Evolutionary conservation across 2,113 vertebrate species (phyloP).

Genomic region (Leucoraja erinaceus): DNA sequence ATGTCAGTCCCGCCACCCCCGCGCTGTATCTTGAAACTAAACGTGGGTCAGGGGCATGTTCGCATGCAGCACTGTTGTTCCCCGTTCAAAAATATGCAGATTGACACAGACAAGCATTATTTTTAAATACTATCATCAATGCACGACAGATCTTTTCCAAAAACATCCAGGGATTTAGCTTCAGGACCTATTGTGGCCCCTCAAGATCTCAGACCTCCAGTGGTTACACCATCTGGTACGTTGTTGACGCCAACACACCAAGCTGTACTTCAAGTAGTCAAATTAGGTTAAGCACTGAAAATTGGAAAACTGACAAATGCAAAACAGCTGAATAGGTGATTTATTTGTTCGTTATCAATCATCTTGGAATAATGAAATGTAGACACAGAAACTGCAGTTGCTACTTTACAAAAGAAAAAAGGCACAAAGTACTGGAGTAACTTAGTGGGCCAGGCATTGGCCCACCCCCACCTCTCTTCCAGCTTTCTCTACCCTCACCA

Average conservation of each 20-base stretch:
- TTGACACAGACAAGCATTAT: not conserved
- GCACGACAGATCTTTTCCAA: not conserved
- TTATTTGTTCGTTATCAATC: not conserved
- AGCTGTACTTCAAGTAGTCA: not conserved
- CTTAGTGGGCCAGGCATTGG: too few species aligned
- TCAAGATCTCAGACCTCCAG: not conserved
- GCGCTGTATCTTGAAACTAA: too few species aligned
- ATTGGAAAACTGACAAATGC: not conserved
- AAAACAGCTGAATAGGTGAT: not conserved
- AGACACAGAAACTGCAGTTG: too few species aligned
- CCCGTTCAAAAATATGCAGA: not conserved
- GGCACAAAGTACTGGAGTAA: too few species aligned
- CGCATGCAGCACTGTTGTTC: too few species aligned
- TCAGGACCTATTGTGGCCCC: not conserved
- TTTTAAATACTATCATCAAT: slow-evolving; percentile 29
- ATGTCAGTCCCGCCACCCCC: too few species aligned
- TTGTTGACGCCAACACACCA: not conserved
- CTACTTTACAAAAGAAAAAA: too few species aligned
- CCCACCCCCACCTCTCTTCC: too few species aligned
- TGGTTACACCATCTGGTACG: not conserved
- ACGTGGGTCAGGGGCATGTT: too few species aligned
- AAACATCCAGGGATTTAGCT: not conserved
- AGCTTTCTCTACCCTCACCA: too few species aligned
- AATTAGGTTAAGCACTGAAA: not conserved
- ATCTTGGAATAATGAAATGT: too few species aligned